Evolutionary conservation across 2,113 vertebrate genomes (phyloP), one percentile per base, ranked within the genome.

Genomic region (Phaetusa simplex): DNA sequence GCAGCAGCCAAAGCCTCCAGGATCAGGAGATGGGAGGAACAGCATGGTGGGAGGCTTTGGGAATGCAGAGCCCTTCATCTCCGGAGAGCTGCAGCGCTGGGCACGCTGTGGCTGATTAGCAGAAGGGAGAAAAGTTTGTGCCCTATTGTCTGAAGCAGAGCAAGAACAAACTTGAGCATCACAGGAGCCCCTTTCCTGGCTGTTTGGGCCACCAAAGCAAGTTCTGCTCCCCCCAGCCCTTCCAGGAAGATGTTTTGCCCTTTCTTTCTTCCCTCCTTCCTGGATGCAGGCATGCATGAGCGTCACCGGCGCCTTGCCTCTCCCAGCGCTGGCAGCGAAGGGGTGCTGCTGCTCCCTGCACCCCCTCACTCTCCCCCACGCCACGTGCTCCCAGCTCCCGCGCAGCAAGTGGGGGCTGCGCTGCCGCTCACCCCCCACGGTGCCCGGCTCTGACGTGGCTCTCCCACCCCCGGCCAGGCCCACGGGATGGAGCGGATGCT

Each of bases 221-320:
- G 47, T 56, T 47, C 30, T 72, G 40, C 45, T 85, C 40, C 40
- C 22, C 32, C 11, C 7, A 66, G 34, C 22, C 45, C 77, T 77
- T 14, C 87, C 42, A 71, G 47, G 12, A 76, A 34, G 7, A 40
- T 5, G 4, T 21, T 19, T 7, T 24, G 26, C 55, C 36, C 26
- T 59, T 83, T 71, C 55, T 45, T 40, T 18, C 58, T 14, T 12
- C 23, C 49, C 62, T 76, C 43, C 58, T 81, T 40, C 69, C 43
- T 45, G 18, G 43, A 6, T 8, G 2, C 0, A 2, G 29, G 61
- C 2, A 0, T 17, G 4, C 16, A 9, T 0, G 6, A 38, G 52
- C 79, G 4, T 9, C 47, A 4, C 18, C 0, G 0, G 5, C 38
- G 47, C 42, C 86, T 90, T 5, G 2, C 32, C 69, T 78, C 55